A percentile compares a stretch with the other conserved stretches of the same genome.
These are phyloP conservation scores for Oryzias javanicus DNA, from an alignment of 2,113 vertebrate genomes.

Conservation along the genomic window DNA sequence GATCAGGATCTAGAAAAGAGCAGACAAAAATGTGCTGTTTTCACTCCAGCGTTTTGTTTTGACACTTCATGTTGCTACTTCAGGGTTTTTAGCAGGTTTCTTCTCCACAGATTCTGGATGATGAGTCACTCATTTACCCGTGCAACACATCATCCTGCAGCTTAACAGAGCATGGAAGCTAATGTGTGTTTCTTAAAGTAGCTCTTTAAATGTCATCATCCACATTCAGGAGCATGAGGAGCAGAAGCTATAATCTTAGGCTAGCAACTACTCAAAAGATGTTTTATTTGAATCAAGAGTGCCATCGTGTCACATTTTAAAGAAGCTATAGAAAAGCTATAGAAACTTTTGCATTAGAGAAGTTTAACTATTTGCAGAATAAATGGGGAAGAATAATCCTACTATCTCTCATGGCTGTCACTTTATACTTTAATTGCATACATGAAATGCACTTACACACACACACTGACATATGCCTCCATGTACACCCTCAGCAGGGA, in stretches of 20 bases:
- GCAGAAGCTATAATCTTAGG: constrained; percentile 1
- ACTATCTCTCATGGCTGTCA: constrained; percentile 8
- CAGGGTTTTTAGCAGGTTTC: constrained; percentile 14
- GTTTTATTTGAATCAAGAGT: neutral
- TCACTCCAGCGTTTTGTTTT: constrained; percentile 1
- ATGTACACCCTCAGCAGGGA: constrained; percentile 46
- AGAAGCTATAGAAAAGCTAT: constrained; percentile 14
- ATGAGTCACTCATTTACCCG: constrained; percentile 39
- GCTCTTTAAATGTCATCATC: constrained; percentile 26
- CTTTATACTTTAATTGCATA: constrained; percentile 15
- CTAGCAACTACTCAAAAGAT: too few species aligned
- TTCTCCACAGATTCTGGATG: constrained; percentile 17
- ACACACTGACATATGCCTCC: constrained; percentile 31
- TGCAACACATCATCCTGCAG: constrained; percentile 29
- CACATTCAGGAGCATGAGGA: constrained; percentile 2
- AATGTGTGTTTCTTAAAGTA: constrained; percentile 10
- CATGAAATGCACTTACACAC: constrained; percentile 22
- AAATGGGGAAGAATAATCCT: constrained; percentile 9
- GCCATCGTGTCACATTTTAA: constrained; percentile 3
- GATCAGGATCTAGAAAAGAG: constrained; percentile 8
- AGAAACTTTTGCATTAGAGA: neutral
- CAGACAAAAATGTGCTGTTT: neutral
- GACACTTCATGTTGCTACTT: constrained; percentile 28
- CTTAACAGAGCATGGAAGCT: constrained; percentile 19
- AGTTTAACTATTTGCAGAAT: constrained; percentile 14